A percentile compares a stretch with the other conserved stretches of the same genome.
phyloP scores from a whole-genome alignment of 2,888 invertebrate genomes.

The Cyclophora punctaria region DNA sequence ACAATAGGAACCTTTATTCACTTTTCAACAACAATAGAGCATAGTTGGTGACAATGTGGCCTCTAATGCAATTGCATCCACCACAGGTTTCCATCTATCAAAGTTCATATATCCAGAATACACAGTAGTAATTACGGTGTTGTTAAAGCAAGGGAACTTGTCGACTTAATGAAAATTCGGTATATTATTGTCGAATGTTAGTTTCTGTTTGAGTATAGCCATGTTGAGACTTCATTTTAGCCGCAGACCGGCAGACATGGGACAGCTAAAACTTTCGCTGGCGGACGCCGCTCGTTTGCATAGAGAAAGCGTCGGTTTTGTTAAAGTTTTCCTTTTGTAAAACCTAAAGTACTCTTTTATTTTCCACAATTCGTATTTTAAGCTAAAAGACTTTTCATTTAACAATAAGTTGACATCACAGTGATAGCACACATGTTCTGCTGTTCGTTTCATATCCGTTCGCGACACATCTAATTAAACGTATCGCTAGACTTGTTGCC shows the following conservation, averaged over 20 bases:
- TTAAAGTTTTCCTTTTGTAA: constrained; percentile 54
- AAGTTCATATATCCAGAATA: no score
- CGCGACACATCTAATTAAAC: constrained; percentile 51
- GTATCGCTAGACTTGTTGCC: constrained; percentile 49
- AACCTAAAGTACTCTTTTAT: constrained; percentile 51
- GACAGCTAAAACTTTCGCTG: constrained; percentile 45
- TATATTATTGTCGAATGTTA: no score
- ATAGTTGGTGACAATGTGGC: no score
- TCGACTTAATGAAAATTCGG: no score
- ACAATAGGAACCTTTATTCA: constrained; percentile 1
- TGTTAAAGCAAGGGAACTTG: no score
- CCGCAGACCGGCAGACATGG: neutral
- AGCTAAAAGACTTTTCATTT: constrained; percentile 21
- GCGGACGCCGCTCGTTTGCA: constrained; percentile 47
- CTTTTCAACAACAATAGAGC: neutral
- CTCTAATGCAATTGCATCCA: no score
- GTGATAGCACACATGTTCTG: constrained; percentile 17
- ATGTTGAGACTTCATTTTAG: no score
- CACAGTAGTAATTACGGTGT: no score
- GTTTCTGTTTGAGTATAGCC: no score
- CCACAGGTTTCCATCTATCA: no score
- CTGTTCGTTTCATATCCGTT: constrained; percentile 53
- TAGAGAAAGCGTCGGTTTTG: constrained; percentile 58
- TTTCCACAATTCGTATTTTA: constrained; percentile 34
- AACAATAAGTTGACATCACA: constrained; percentile 23